phyloP scores from a whole-genome alignment of 2,113 vertebrate species.

The Pogona vitticeps region DNA sequence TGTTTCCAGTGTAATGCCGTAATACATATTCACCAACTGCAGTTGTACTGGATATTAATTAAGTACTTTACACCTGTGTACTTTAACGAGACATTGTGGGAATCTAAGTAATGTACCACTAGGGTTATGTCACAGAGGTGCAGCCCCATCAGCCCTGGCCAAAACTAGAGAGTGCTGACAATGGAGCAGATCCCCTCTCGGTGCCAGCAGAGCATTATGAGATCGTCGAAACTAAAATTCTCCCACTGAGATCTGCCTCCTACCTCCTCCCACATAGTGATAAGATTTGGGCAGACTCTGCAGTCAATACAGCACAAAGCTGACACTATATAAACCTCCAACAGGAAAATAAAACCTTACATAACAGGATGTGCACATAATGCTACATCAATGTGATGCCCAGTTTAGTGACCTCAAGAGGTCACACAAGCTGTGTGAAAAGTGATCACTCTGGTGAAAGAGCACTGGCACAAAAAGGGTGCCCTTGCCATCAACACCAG shows the following conservation, averaged over 20 bases:
- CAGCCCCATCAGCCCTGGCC: too few species aligned
- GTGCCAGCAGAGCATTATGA: not conserved
- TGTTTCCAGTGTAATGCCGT: not conserved
- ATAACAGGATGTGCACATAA: not conserved
- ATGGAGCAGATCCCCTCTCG: not conserved
- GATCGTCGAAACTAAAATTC: too few species aligned
- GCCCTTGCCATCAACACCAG: not conserved
- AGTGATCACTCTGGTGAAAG: not conserved
- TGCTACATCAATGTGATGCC: too few species aligned
- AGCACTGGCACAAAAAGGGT: not conserved
- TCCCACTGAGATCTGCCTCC: not conserved
- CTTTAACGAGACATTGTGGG: too few species aligned
- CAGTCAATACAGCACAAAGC: not conserved
- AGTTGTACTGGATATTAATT: not conserved
- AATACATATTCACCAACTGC: not conserved
- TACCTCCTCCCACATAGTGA: not conserved
- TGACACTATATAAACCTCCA: not conserved
- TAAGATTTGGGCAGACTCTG: not conserved
- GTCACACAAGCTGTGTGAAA: too few species aligned
- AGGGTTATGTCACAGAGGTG: too few species aligned
- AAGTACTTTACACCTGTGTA: not conserved
- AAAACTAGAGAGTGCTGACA: not conserved
- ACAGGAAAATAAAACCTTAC: not conserved
- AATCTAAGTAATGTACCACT: too few species aligned
- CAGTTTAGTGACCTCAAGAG: too few species aligned